Evolutionary conservation across 2,113 vertebrate species (phyloP).

Genomic region (Pheucticus melanocephalus): DNA sequence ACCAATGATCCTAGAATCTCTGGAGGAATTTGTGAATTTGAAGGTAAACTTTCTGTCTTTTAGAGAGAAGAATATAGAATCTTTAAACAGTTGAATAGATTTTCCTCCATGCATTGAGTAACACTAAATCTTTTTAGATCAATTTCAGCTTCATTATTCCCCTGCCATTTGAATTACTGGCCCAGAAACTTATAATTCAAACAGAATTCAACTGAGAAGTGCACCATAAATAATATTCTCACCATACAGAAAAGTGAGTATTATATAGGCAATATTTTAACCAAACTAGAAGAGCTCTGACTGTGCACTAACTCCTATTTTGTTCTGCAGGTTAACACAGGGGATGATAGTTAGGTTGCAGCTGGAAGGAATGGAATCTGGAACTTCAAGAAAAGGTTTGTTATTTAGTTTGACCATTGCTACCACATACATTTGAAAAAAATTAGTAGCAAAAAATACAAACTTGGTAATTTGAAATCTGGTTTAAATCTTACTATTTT

Average conservation of each 20-base stretch:
- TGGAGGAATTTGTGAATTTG: background rate
- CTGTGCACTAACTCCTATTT: background rate
- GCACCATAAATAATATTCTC: constrained; percentile 20
- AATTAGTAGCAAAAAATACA: background rate
- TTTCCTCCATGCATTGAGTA: constrained; percentile 41
- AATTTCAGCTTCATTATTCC: constrained; percentile 26
- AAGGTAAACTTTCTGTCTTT: background rate
- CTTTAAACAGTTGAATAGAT: constrained; percentile 33
- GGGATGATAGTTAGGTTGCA: background rate
- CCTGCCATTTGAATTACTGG: constrained; percentile 13
- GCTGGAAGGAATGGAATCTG: background rate
- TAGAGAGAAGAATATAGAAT: constrained; percentile 5
- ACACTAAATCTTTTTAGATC: constrained; percentile 57
- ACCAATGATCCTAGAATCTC: background rate
- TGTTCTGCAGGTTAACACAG: background rate
- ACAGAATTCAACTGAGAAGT: constrained; percentile 34
- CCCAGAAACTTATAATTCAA: constrained; percentile 14
- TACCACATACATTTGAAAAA: background rate
- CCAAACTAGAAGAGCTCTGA: constrained; percentile 8
- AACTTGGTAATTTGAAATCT: background rate
- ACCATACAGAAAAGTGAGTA: background rate
- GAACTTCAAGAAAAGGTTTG: background rate
- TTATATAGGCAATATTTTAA: background rate
- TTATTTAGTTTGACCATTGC: background rate
- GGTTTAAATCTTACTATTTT: background rate